These are phyloP conservation scores for Scartelaos histophorus DNA, from an alignment of 2,113 vertebrate genomes.

Conservation along the genomic window DNA sequence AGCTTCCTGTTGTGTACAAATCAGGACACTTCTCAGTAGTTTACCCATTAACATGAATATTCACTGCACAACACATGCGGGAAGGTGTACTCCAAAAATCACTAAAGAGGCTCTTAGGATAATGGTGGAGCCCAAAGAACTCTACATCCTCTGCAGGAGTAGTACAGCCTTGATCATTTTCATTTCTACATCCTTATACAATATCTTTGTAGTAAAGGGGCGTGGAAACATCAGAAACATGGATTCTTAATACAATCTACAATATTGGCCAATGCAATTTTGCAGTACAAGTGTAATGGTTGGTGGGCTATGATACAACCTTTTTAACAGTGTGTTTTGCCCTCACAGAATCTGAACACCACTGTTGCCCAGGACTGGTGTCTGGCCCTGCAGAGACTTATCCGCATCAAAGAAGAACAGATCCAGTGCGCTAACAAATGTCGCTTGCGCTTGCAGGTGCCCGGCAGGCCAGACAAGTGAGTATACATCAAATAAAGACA, in stretches of 20 bases:
- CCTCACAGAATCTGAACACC: constrained; percentile 90
- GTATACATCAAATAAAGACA: constrained; percentile 52
- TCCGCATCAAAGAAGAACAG: constrained; percentile 94
- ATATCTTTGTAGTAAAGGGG: constrained; percentile 8
- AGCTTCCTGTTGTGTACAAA: constrained; percentile 43
- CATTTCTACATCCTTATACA: constrained; percentile 42
- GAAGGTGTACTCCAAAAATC: constrained; percentile 52
- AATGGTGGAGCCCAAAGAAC: constrained; percentile 56
- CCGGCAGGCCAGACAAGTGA: constrained; percentile 93
- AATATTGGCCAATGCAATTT: neutral
- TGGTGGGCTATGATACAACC: neutral
- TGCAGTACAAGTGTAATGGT: neutral
- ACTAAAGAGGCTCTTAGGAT: constrained; percentile 58
- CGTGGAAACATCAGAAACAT: neutral
- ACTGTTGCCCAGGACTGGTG: constrained; percentile 95
- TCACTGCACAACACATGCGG: constrained; percentile 19
- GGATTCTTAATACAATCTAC: neutral
- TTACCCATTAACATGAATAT: constrained; percentile 28
- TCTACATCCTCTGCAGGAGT: constrained; percentile 46
- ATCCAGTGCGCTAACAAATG: constrained; percentile 96
- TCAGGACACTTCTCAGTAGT: constrained; percentile 59
- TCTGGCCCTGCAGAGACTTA: constrained; percentile 91
- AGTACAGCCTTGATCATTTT: constrained; percentile 32
- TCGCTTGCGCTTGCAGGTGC: constrained; percentile 89
- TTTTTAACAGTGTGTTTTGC: constrained; percentile 38